Percentiles rank a stretch among this genome's conserved stretches.
Conservation (phyloP, 92 coral and sea anemone species). For the Siderastrea radians region DNA sequence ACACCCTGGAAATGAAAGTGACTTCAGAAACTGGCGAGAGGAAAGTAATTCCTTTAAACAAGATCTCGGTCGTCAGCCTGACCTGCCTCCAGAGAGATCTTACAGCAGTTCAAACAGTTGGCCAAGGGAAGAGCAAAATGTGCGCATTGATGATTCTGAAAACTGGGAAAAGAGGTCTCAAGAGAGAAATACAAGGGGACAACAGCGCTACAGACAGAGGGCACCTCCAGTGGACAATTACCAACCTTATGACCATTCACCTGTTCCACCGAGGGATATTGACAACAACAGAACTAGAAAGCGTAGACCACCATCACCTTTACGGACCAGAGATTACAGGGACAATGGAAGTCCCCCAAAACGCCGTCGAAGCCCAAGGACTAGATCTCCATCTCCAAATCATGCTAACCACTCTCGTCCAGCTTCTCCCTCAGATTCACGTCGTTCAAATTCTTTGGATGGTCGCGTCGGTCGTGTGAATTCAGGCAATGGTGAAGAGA, state of each 20-base stretch:
- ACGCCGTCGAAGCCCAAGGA: conserved; percentile 86
- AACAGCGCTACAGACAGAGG: conserved; percentile 77
- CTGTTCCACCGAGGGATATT: conserved; percentile 52
- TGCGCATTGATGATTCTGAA: conserved; percentile 73
- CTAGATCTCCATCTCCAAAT: conserved; percentile 89
- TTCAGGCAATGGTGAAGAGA: conserved; percentile 70
- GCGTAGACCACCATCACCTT: conserved; percentile 80
- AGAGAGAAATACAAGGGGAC: conserved; percentile 77
- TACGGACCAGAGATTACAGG: conserved; percentile 74
- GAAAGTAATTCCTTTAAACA: conserved; percentile 68
- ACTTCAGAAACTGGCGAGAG: conserved; percentile 82
- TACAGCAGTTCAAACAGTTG: conserved; percentile 71
- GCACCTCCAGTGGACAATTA: conserved; percentile 83
- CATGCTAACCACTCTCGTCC: conserved; percentile 79
- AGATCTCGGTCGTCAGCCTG: conserved; percentile 76
- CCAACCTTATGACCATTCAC: conserved; percentile 78
- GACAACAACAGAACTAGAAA: conserved; percentile 82
- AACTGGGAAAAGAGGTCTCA: conserved; percentile 86
- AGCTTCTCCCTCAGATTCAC: conserved; percentile 79
- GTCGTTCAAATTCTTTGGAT: conserved; percentile 83
- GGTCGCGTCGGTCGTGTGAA: conserved; percentile 70
- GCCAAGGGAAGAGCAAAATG: conserved; percentile 74
- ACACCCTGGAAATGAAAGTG: conserved; percentile 72
- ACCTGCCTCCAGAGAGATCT: conserved; percentile 62
- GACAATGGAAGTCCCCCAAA: conserved; percentile 76